Base-by-base conservation (phyloP, 2,888 invertebrate genomes). In the Blastobasis lacticolella region DNA sequence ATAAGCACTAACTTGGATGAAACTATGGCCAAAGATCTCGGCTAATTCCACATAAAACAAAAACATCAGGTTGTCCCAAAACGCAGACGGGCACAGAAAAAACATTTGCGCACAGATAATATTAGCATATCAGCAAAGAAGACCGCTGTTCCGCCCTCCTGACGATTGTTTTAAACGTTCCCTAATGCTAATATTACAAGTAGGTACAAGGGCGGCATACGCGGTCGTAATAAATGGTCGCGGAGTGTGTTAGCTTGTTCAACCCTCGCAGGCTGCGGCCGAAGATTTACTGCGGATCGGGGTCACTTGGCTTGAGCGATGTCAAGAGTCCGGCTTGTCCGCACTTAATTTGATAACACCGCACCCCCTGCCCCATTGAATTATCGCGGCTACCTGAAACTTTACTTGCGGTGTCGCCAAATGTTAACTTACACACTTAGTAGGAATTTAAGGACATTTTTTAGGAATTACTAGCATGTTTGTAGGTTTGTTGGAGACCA, bases 271-370 rank as follows among this genome's bases (percentile, higher is more conserved):
- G 64, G 68, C 37, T 52, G 52, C 45, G 55, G 57, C 54, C 52
- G 8, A 85, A 86, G 87, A 88, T 87, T 87, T 87, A 88, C 85
- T 73, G 81, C 82, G 83, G 82, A 82, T 85, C 84, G 80, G 74
- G 87, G 85, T 81, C 83, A 87, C 80, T 78, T 84, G 83, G 85
- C 83, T 78, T 23, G 79, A 81, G 76, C 81, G 81, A 79, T 81
- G 80, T 81, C 78, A 78, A 76, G 76, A 84, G 81, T 79, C 71
- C 23, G 72, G 71, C 73, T 72, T 78, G 78, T 77, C 75, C 76
- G 71, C 74, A 72, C 67, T 69, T 71, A 73, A 82, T 81, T 83
- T 79, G 78, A 76, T 81, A 76, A 71, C 77, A 67, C 65, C 55
- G 60, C 61, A 60, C 66, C 59, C 49, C 57, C 57, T 64, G 67